Evolutionary conservation across 64 coral and sea anemone genomes (phyloP).

Genomic region (Porites australiensis): DNA sequence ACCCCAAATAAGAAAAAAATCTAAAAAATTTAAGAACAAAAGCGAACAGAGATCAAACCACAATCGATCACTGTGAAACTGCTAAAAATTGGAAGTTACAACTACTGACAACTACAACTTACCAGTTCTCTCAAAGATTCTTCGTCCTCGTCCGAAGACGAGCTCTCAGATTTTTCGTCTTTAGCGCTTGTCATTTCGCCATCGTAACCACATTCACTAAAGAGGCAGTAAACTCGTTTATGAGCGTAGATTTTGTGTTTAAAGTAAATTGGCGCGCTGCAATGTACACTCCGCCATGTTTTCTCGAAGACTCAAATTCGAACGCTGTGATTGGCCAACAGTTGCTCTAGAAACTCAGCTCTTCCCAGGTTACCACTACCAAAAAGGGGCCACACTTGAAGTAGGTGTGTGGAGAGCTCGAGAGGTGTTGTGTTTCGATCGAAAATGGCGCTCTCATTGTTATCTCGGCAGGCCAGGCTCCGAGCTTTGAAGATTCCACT

Average conservation of each 20-base stretch:
- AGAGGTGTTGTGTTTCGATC: not conserved
- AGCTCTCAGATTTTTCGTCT: conserved; percentile 34
- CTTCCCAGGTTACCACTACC: not conserved
- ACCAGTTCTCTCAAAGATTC: conserved; percentile 85
- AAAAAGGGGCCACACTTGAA: not conserved
- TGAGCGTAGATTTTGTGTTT: not conserved
- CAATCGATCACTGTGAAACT: not conserved
- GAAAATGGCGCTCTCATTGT: conserved; percentile 53
- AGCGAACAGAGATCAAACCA: not conserved
- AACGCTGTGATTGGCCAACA: conserved; percentile 68
- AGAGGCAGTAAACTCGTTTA: not conserved
- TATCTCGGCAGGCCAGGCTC: not conserved
- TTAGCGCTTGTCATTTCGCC: conserved; percentile 60
- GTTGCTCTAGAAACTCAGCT: conserved; percentile 73
- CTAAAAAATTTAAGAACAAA: not conserved
- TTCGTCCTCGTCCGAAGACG: conserved; percentile 69
- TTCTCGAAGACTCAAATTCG: conserved; percentile 56
- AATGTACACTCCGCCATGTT: conserved; percentile 11
- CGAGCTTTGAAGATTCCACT: conserved; percentile 21
- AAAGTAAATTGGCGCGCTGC: conserved; percentile 3
- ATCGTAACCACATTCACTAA: not conserved
- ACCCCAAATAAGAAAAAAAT: not conserved
- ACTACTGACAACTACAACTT: conserved; percentile 6
- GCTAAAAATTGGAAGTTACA: not conserved
- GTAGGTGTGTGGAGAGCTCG: not conserved